Conservation (phyloP, 2,888 invertebrate genomes). For the Athripsodes cinereus region DNA sequence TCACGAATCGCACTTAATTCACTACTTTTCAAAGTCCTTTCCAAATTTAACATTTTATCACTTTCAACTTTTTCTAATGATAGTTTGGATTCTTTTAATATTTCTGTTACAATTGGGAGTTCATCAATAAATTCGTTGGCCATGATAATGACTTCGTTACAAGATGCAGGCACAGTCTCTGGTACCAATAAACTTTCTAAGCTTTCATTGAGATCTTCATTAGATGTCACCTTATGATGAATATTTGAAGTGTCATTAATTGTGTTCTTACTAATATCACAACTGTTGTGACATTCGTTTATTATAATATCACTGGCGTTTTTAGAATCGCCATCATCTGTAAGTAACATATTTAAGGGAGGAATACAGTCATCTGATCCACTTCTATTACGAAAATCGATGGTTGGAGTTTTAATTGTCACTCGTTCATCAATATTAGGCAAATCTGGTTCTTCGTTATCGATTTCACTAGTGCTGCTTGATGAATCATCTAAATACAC, state of each 20-base stretch:
- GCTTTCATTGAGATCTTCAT: slow-evolving; percentile 23
- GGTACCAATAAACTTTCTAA: slow-evolving; percentile 21
- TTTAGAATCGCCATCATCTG: not conserved
- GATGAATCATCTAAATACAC: slow-evolving; percentile 64
- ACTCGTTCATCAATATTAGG: slow-evolving; percentile 45
- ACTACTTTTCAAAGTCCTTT: not conserved
- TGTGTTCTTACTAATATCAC: not conserved
- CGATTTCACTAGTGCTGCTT: slow-evolving; percentile 55
- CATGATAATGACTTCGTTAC: slow-evolving; percentile 26
- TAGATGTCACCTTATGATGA: slow-evolving; percentile 8
- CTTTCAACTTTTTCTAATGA: slow-evolving; percentile 12
- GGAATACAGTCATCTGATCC: not conserved
- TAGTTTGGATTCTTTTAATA: slow-evolving; percentile 15
- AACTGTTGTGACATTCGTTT: not conserved
- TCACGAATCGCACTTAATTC: not conserved
- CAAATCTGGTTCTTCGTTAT: slow-evolving; percentile 45
- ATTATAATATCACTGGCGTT: not conserved
- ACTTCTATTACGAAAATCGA: slow-evolving; percentile 38
- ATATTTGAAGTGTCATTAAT: not conserved
- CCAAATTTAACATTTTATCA: slow-evolving; percentile 27
- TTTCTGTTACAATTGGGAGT: slow-evolving; percentile 21
- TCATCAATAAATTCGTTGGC: slow-evolving; percentile 26
- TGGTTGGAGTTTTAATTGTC: slow-evolving; percentile 47
- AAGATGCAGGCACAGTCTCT: slow-evolving; percentile 20
- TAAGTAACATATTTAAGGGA: not conserved